These are phyloP conservation scores for Pyrocephalus nanus DNA, from an alignment of 2,797 vertebrate species.

Conservation along the genomic window DNA sequence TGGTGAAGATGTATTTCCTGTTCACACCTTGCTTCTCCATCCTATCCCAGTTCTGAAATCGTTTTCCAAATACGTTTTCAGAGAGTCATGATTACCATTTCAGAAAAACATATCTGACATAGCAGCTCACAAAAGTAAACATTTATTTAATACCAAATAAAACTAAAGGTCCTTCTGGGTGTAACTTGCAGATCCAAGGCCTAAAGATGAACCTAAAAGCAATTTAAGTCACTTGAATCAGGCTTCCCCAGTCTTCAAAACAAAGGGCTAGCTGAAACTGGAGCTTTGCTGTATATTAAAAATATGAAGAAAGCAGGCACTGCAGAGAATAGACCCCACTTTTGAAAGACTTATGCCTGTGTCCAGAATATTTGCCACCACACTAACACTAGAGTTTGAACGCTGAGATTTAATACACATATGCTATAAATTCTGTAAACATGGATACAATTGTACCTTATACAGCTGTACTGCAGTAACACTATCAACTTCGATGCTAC, in stretches of 20 bases:
- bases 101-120: not conserved
- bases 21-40: not conserved
- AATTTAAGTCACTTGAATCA: not conserved
- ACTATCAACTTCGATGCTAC: not conserved
- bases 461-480: not conserved
- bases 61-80: not conserved
- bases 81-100: not conserved
- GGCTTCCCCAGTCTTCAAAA: not conserved
- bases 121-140: not conserved
- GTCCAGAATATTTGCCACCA: not conserved
- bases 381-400: not conserved
- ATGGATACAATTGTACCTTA: not conserved
- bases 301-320: not conserved
- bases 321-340: not conserved
- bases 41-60: not conserved
- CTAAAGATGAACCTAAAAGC: not conserved
- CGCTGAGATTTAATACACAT: not conserved
- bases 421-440: not conserved
- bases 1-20: not conserved
- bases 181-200: not conserved
- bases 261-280: not conserved
- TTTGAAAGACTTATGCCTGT: not conserved
- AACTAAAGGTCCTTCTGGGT: not conserved
- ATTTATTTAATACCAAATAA: not conserved
- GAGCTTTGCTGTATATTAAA: not conserved